Evolutionary conservation across 2,113 vertebrate species (phyloP).

Genomic region (Chauna torquata): DNA sequence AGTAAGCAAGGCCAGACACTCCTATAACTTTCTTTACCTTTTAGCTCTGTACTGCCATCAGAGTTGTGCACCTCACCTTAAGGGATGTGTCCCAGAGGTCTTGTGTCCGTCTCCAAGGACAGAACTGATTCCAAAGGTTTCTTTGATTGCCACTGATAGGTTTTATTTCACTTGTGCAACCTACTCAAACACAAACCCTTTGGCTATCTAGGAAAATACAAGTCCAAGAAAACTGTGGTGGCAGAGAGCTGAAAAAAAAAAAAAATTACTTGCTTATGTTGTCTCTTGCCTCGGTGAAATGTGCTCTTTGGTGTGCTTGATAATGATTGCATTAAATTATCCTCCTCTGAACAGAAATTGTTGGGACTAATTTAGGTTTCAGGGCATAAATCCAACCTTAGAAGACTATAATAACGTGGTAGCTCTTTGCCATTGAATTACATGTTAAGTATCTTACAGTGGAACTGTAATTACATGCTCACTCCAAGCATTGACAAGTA

Average conservation of each 20-base stretch:
- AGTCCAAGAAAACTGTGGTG: neutral
- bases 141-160: neutral
- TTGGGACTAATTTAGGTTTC: conserved; percentile 61
- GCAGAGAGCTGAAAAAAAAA: neutral
- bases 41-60: neutral
- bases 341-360: conserved; percentile 23
- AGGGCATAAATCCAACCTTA: conserved; percentile 53
- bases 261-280: neutral
- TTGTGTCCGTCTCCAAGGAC: neutral
- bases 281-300: neutral
- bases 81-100: neutral
- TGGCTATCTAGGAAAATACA: neutral
- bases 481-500: conserved; percentile 59
- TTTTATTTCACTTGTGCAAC: neutral
- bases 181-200: neutral
- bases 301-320: neutral
- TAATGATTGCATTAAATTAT: conserved; percentile 51
- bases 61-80: accelerated
- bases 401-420: conserved; percentile 26
- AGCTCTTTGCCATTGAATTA: conserved; percentile 60
- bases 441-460: conserved; percentile 60
- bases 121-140: neutral
- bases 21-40: neutral
- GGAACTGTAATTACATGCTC: conserved; percentile 67
- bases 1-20: neutral